Percentiles rank a stretch among this genome's conserved stretches.
Conservation (phyloP, 2,888 invertebrate genomes). For the Tiphia femorata region DNA sequence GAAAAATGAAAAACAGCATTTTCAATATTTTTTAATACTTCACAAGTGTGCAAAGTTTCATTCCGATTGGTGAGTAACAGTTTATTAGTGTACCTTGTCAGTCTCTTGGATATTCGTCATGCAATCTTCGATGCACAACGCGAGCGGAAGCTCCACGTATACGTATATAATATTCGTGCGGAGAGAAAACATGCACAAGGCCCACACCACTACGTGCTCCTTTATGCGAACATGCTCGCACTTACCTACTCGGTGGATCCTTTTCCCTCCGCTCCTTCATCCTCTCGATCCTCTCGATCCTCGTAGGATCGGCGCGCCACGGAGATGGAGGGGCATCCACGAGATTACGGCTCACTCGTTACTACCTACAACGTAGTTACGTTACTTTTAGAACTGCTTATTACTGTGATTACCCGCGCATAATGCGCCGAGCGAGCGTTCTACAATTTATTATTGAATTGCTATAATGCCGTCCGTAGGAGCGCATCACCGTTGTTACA, state of each 20-base stretch:
- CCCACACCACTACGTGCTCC: conserved; percentile 5
- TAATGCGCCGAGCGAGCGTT: conserved; percentile 58
- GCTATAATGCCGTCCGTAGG: conserved; percentile 54
- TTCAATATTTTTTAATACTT: too few relatives aligned
- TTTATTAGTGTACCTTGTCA: neutral
- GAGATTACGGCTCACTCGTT: conserved; percentile 63
- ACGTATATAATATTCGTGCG: too few relatives aligned
- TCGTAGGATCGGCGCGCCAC: conserved; percentile 2
- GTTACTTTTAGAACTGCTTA: conserved; percentile 65
- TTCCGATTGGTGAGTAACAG: too few relatives aligned
- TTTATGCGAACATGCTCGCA: neutral
- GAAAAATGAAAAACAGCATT: too few relatives aligned
- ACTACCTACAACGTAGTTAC: conserved; percentile 65
- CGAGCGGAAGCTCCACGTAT: too few relatives aligned
- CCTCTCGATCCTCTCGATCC: neutral
- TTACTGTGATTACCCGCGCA: conserved; percentile 64
- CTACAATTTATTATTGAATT: conserved; percentile 65
- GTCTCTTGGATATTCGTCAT: neutral
- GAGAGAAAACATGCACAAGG: too few relatives aligned
- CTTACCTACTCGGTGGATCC: neutral
- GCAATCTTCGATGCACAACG: neutral
- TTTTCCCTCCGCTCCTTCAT: neutral
- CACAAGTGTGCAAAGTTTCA: too few relatives aligned
- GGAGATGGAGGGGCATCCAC: conserved; percentile 45
- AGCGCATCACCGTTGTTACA: conserved; percentile 12